These are phyloP conservation scores for Branchinecta sandiegonensis DNA, from an alignment of 2,888 invertebrate genomes.

Conservation along the genomic window DNA sequence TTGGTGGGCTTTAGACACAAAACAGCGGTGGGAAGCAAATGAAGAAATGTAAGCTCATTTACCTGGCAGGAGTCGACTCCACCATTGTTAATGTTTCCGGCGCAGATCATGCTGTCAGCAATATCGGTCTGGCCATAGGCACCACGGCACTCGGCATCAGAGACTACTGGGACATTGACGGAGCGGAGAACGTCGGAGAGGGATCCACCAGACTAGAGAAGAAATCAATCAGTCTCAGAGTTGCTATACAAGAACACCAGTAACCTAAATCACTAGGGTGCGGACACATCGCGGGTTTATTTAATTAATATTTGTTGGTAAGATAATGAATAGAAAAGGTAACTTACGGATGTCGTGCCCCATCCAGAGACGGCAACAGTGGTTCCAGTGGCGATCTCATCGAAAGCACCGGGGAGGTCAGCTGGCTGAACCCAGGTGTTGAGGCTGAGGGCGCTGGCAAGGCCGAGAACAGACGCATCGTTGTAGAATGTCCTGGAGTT, in stretches of 20 bases:
- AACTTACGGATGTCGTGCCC: constrained; percentile 36
- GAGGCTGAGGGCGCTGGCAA: constrained; percentile 30
- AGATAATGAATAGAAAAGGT: not conserved
- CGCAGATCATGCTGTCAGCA: constrained; percentile 32
- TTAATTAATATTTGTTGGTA: too few relatives aligned
- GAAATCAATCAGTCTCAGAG: not conserved
- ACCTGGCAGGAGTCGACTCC: constrained; percentile 27
- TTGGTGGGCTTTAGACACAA: not conserved
- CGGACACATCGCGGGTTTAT: too few relatives aligned
- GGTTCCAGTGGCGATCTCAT: constrained; percentile 28
- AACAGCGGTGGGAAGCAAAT: not conserved
- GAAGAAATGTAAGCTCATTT: constrained; percentile 22
- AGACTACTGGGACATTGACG: constrained; percentile 12
- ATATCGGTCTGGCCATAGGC: constrained; percentile 36
- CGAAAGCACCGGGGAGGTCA: not conserved
- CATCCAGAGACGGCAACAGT: constrained; percentile 38
- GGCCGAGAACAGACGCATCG: constrained; percentile 52
- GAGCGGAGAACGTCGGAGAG: constrained; percentile 15
- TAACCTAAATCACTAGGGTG: too few relatives aligned
- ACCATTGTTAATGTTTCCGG: constrained; percentile 21
- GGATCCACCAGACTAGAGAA: constrained; percentile 10
- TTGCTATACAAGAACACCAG: too few relatives aligned
- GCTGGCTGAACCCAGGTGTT: not conserved
- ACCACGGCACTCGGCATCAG: constrained; percentile 37
- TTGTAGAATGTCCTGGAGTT: constrained; percentile 32